A percentile compares a stretch with the other conserved stretches of the same genome.
phyloP scores from a whole-genome alignment of 2,113 vertebrate species.

The Hippocampus guttulatus region DNA sequence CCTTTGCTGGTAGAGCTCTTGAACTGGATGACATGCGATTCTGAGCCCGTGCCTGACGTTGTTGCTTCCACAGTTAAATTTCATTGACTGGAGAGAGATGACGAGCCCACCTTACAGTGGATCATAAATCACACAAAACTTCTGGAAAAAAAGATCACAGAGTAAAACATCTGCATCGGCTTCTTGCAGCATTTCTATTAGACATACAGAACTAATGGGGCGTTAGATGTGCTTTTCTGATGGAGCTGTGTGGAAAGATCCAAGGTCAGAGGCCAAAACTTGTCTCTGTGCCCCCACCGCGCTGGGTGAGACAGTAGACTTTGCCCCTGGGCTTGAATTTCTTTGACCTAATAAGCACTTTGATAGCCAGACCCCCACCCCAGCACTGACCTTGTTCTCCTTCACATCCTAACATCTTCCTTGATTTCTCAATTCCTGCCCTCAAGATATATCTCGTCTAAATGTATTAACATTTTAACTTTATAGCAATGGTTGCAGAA shows the following conservation, averaged over 20 bases:
- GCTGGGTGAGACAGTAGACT: conserved; percentile 54
- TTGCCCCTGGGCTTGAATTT: conserved; percentile 53
- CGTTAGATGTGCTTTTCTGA: conserved; percentile 33
- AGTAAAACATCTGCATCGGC: background rate
- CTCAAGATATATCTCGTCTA: conserved; percentile 44
- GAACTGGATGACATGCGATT: background rate
- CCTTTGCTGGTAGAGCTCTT: background rate
- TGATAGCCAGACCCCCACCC: conserved; percentile 37
- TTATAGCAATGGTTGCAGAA: background rate
- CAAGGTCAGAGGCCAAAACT: conserved; percentile 49
- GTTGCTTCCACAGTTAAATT: background rate
- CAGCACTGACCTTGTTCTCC: conserved; percentile 15
- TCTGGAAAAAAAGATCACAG: background rate
- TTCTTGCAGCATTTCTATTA: too few species aligned
- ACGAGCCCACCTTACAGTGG: background rate
- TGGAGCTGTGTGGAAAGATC: conserved; percentile 26
- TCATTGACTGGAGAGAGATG: background rate
- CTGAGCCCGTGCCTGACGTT: background rate
- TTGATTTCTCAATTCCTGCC: conserved; percentile 23
- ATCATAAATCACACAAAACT: background rate
- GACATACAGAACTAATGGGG: too few species aligned
- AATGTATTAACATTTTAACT: background rate
- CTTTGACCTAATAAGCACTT: conserved; percentile 54
- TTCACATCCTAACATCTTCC: conserved; percentile 38
- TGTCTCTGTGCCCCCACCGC: conserved; percentile 42